Percentiles rank a stretch among this genome's conserved stretches.
phyloP scores from a whole-genome alignment of 1,140 invertebrate genomes.

The Mercenaria mercenaria region DNA sequence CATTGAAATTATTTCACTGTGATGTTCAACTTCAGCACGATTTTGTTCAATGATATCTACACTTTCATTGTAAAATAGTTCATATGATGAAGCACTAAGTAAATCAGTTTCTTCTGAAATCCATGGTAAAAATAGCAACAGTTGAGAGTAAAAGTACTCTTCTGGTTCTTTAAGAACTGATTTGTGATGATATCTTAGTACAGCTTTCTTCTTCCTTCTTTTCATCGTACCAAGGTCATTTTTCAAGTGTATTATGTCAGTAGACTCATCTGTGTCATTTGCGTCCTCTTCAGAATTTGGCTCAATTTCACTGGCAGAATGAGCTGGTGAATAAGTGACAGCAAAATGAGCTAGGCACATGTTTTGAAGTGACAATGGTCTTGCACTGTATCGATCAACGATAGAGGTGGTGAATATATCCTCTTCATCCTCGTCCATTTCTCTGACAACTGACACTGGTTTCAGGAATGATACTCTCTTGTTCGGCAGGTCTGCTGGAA shows the following conservation, averaged over 20 bases:
- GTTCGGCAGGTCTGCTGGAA: background rate
- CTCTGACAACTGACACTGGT: background rate
- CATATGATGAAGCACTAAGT: background rate
- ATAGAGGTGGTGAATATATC: conserved; percentile 16
- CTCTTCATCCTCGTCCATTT: conserved; percentile 41
- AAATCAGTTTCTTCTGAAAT: conserved; percentile 3
- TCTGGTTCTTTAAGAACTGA: conserved; percentile 40
- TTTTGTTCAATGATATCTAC: conserved; percentile 37
- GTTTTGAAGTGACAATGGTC: background rate
- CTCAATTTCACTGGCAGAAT: background rate
- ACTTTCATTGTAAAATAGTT: conserved; percentile 20
- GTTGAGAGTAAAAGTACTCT: conserved; percentile 38
- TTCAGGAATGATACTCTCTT: conserved; percentile 17
- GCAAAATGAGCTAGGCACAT: conserved; percentile 48
- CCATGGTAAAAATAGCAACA: conserved; percentile 54
- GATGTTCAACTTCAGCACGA: conserved; percentile 39
- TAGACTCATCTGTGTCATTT: background rate
- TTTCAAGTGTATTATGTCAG: background rate
- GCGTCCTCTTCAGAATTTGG: background rate
- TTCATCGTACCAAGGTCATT: conserved; percentile 33
- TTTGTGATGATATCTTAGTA: conserved; percentile 50
- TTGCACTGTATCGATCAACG: conserved; percentile 6
- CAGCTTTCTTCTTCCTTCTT: conserved; percentile 16
- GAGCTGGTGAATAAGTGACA: background rate
- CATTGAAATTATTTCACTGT: conserved; percentile 20